Conservation (phyloP, 2,113 vertebrate species). For the Pachycephala philippinensis region DNA sequence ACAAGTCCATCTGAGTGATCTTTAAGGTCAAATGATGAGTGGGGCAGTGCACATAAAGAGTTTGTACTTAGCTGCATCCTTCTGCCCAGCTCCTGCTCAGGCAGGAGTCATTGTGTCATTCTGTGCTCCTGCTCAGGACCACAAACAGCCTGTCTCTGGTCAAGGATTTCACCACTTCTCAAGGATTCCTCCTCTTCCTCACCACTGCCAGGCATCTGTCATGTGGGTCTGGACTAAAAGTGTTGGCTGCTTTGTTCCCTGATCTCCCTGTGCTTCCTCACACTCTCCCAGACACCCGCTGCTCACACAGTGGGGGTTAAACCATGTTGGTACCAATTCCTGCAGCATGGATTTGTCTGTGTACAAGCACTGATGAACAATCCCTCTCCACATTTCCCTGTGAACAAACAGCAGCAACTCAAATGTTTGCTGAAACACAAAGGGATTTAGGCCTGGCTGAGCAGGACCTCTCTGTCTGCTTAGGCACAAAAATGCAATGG, state of each 20-base stretch:
- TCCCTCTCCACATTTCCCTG: not conserved
- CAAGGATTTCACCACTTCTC: not conserved
- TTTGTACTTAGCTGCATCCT: not conserved
- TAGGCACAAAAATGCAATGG: not conserved
- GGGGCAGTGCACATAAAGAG: not conserved
- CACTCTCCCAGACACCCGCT: not conserved
- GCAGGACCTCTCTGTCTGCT: not conserved
- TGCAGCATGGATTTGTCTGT: accelerated
- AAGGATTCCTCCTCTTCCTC: not conserved
- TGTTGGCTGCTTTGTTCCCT: not conserved
- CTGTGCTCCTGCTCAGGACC: not conserved
- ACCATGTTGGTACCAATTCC: not conserved
- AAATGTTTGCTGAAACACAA: constrained; percentile 6
- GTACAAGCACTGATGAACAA: not conserved
- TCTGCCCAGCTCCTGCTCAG: not conserved
- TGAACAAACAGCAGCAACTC: not conserved
- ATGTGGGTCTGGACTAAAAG: not conserved
- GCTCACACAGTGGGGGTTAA: accelerated
- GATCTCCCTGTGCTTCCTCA: not conserved
- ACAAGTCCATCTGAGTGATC: not conserved
- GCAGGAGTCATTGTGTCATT: not conserved
- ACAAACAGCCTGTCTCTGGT: not conserved
- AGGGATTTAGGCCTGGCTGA: not conserved
- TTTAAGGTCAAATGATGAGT: not conserved
- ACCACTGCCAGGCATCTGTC: accelerated